Base-by-base conservation (phyloP, 2,888 invertebrate species). In the Tryphoninae sp. region DNA sequence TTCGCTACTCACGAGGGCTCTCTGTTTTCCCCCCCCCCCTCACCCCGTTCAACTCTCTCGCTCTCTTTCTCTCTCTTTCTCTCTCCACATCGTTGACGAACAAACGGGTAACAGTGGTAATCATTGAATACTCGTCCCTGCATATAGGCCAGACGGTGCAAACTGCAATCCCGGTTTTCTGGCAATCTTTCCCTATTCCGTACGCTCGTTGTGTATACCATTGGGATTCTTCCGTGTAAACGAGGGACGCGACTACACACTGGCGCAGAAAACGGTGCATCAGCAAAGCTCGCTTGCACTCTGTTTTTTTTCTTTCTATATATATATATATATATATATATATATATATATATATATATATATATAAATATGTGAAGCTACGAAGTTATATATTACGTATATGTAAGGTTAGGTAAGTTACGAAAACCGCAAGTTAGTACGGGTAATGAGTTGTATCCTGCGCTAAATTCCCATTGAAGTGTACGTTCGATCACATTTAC, bases 41-140 rank as follows among this genome's bases (percentile, higher is more conserved):
- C 19, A 1, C 19, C 19, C 19, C 19, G 19, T 19, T 1, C 19
- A 19, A 1, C 33, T 6, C 33, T 6, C 6, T 33, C 26, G 3
- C 33, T 6, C 33, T 33, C 33, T 6, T 7, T 6, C 6, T 1
- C 33, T 6, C 33, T 6, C 6, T 33, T 7, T 6, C 33, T 6
- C 33, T 33, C 33, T 3, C 33, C 33, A 6, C 33, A 3, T 0
- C 62, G 75, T 78, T 78, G 72, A 69, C 64, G 75, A 62, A 67
- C 71, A 68, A 73, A 73, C 62, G 45, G 68, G 45, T 62, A 62
- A 68, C 53, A 67, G 33, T 61, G 78, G 74, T 65, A 78, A 81
- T 81, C 78, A 81, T 81, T 67, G 85, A 84, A 83, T 82, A 68
- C 75, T 83, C 84, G 80, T 80, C 83, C 74, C 68, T 49, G 59